Evolutionary conservation across 2,888 invertebrate genomes (phyloP).

Genomic region (Meteorus cinctellus): DNA sequence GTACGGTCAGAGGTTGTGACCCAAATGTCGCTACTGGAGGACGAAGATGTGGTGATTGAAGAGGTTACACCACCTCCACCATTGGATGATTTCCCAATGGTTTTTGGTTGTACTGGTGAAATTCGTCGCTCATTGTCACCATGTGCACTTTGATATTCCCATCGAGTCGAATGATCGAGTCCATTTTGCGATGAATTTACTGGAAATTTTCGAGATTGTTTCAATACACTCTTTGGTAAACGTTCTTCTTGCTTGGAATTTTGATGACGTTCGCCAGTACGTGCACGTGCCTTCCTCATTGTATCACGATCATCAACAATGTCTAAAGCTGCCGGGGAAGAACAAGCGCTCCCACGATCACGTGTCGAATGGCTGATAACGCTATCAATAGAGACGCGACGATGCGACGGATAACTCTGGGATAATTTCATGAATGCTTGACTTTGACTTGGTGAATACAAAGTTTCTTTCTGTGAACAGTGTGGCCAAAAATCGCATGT

Average conservation of each 20-base stretch:
- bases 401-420: conserved; percentile 76
- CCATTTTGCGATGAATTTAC: conserved; percentile 56
- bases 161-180: conserved; percentile 52
- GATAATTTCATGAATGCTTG: conserved; percentile 73
- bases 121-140: conserved; percentile 56
- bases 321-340: conserved; percentile 72
- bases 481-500: conserved; percentile 81
- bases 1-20: conserved; percentile 75
- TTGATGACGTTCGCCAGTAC: conserved; percentile 45
- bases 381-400: conserved; percentile 70
- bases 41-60: conserved; percentile 74
- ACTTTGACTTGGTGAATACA: conserved; percentile 64
- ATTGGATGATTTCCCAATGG: conserved; percentile 59
- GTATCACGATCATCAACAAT: conserved; percentile 64
- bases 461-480: conserved; percentile 74
- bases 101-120: conserved; percentile 60
- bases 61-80: conserved; percentile 61
- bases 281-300: conserved; percentile 53
- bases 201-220: conserved; percentile 61
- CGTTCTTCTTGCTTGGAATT: conserved; percentile 61
- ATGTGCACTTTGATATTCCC: conserved; percentile 50
- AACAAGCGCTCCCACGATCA: conserved; percentile 64
- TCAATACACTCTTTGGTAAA: conserved; percentile 61
- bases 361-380: conserved; percentile 51
- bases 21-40: conserved; percentile 76